Percentiles rank a stretch among this genome's conserved stretches.
These are phyloP conservation scores for Tetramorium alpestre DNA, from an alignment of 1,140 invertebrate species.

Conservation along the genomic window DNA sequence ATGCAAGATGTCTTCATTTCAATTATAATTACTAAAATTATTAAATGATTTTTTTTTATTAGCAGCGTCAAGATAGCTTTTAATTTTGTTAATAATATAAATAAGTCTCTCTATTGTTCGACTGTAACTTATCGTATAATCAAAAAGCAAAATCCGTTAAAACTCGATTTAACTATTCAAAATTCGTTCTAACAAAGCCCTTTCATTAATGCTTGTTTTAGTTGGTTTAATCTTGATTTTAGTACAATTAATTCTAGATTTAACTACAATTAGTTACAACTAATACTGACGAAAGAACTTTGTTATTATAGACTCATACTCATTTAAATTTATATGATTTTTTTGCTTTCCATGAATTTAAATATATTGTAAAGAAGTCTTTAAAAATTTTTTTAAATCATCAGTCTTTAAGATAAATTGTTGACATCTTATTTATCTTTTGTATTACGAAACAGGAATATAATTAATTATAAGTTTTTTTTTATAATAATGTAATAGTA, in stretches of 20 bases:
- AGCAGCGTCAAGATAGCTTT: background rate
- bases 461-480: conserved; percentile 20
- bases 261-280: background rate
- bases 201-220: background rate
- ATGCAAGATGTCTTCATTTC: background rate
- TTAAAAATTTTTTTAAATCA: background rate
- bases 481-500: background rate
- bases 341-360: background rate
- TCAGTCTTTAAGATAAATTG: background rate
- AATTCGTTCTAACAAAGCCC: conserved; percentile 5
- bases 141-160: background rate
- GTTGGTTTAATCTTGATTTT: background rate
- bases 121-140: background rate
- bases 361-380: background rate
- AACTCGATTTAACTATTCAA: conserved; percentile 3
- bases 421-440: background rate
- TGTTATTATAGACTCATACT: background rate
- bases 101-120: background rate
- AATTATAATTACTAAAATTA: background rate
- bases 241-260: background rate
- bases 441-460: background rate
- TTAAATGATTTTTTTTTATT: background rate
- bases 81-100: background rate
- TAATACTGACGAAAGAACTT: background rate
- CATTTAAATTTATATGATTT: background rate